Conservation (phyloP, 2,797 vertebrate genomes). For the Novumbra hubbsi region DNA sequence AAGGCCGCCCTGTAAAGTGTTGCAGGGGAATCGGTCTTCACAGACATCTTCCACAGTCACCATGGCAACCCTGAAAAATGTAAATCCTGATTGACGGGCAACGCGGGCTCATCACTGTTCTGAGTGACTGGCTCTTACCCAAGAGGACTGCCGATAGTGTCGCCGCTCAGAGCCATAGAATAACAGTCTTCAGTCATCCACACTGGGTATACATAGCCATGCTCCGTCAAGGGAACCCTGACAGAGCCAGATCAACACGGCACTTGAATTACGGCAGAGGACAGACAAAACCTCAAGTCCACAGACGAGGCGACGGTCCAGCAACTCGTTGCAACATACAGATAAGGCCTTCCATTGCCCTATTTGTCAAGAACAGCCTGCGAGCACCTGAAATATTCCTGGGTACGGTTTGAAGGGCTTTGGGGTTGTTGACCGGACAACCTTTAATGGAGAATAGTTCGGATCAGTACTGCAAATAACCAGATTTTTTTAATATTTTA, state of each 20-base stretch:
- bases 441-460: too few species aligned
- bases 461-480: too few species aligned
- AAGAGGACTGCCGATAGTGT: slow-evolving; percentile 65
- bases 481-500: too few species aligned
- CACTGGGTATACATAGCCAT: slow-evolving; percentile 48
- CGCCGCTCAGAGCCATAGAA: slow-evolving; percentile 64
- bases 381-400: too few species aligned
- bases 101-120: slow-evolving; percentile 62
- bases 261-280: neutral
- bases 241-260: slow-evolving; percentile 54
- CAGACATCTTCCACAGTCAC: slow-evolving; percentile 71
- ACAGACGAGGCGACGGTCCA: neutral
- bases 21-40: slow-evolving; percentile 60
- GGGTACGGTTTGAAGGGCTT: too few species aligned
- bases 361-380: too few species aligned
- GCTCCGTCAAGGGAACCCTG: slow-evolving; percentile 50
- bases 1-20: slow-evolving; percentile 33
- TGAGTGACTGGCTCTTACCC: slow-evolving; percentile 59
- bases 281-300: neutral
- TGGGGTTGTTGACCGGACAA: too few species aligned
- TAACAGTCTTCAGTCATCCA: slow-evolving; percentile 41
- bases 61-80: slow-evolving; percentile 70
- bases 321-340: too few species aligned
- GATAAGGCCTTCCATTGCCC: too few species aligned
- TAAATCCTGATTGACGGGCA: slow-evolving; percentile 69